phyloP scores from a whole-genome alignment of 2,113 vertebrate species.

The Eira barbara region DNA sequence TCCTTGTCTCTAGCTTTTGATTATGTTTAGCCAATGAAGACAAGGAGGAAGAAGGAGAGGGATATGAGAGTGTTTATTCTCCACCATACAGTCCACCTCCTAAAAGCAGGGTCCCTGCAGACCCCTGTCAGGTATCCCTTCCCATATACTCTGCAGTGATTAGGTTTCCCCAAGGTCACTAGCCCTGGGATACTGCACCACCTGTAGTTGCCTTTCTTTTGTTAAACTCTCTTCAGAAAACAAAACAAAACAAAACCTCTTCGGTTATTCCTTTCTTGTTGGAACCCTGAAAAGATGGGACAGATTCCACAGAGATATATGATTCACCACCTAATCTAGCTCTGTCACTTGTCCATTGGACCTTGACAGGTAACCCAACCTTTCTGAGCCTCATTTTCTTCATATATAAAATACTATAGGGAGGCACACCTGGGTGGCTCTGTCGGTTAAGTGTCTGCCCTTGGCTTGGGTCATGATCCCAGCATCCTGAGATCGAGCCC shows the following conservation, averaged over 20 bases:
- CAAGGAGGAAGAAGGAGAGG: neutral
- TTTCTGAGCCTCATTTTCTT: neutral
- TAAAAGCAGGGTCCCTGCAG: neutral
- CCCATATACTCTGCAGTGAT: neutral
- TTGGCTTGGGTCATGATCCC: too few species aligned
- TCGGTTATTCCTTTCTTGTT: neutral
- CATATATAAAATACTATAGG: too few species aligned
- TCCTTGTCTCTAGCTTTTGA: neutral
- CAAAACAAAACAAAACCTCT: neutral
- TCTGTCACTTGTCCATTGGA: neutral
- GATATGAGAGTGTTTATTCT: neutral
- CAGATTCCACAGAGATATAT: neutral
- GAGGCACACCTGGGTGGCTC: too few species aligned
- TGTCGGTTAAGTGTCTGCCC: too few species aligned
- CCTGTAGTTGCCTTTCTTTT: neutral
- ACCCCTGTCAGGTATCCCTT: neutral
- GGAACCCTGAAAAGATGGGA: neutral
- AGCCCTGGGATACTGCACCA: neutral
- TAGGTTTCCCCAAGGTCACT: neutral
- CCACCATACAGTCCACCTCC: neutral
- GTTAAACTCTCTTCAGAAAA: neutral
- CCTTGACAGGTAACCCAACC: neutral
- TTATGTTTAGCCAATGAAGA: neutral
- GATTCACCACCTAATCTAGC: neutral
- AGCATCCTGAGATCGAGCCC: too few species aligned